These are phyloP conservation scores for Charina bottae DNA, from an alignment of 2,113 vertebrate genomes.

Conservation along the genomic window DNA sequence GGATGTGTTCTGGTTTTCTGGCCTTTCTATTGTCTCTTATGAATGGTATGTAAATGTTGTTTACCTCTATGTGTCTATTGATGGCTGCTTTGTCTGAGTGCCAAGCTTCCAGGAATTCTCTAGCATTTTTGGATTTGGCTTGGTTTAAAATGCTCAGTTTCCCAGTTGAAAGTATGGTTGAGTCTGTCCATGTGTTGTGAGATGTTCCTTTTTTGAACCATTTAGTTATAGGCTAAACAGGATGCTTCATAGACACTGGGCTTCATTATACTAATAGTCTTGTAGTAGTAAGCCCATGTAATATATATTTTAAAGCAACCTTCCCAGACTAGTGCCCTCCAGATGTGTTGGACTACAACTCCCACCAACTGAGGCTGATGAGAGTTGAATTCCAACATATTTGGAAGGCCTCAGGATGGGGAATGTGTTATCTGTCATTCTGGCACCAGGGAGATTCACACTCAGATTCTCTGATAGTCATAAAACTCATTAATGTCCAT, in stretches of 20 bases:
- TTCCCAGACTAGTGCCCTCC: neutral
- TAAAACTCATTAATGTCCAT: neutral
- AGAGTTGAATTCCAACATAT: neutral
- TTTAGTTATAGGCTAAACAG: neutral
- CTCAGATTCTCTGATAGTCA: neutral
- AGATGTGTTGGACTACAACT: neutral
- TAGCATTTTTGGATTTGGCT: no score
- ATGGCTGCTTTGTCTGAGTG: no score
- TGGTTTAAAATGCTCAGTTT: no score
- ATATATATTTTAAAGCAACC: no score
- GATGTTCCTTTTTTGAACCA: neutral
- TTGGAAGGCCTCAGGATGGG: neutral
- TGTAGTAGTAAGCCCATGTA: neutral
- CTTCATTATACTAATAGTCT: neutral
- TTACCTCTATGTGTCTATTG: no score
- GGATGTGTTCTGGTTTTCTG: no score
- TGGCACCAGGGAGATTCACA: neutral
- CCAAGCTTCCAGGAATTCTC: no score
- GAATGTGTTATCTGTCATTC: neutral
- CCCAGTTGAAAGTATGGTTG: no score
- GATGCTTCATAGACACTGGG: neutral
- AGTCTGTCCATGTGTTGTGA: no score
- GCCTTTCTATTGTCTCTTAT: no score
- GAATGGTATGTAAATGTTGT: no score
- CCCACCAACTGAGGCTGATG: neutral